Evolutionary conservation across 2,113 vertebrate species (phyloP).

Genomic region (Andinoacara biseriatus): DNA sequence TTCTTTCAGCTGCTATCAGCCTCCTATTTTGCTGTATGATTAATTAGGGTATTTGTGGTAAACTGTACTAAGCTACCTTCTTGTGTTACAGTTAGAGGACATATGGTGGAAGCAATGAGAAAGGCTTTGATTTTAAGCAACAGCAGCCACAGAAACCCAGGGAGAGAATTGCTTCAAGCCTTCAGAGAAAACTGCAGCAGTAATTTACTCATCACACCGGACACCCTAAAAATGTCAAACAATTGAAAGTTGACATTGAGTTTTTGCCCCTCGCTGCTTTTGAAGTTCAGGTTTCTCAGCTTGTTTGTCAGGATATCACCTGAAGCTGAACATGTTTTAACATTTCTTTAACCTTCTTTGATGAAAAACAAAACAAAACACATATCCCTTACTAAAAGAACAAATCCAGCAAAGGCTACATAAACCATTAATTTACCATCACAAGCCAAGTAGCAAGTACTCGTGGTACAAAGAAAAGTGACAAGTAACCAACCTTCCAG

Average conservation of each 20-base stretch:
- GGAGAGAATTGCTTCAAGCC: constrained; percentile 55
- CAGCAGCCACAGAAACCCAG: constrained; percentile 39
- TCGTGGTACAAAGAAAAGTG: not conserved
- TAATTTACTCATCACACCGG: constrained; percentile 79
- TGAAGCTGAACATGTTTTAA: not conserved
- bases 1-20: constrained; percentile 79
- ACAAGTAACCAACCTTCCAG: not conserved
- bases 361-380: not conserved
- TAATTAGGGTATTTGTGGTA: constrained; percentile 80
- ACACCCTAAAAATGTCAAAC: constrained; percentile 65
- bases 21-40: constrained; percentile 80
- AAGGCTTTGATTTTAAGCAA: constrained; percentile 60
- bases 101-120: constrained; percentile 62
- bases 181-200: constrained; percentile 56
- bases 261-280: constrained; percentile 19
- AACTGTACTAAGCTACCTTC: constrained; percentile 73
- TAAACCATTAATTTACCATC: not conserved
- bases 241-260: constrained; percentile 24
- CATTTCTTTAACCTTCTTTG: not conserved
- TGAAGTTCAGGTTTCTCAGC: constrained; percentile 66
- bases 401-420: not conserved
- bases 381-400: not conserved
- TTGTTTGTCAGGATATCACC: constrained; percentile 11
- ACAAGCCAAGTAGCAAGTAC: not conserved
- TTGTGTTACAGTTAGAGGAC: constrained; percentile 75